Evolutionary conservation across 2,888 invertebrate species (phyloP), one percentile per base, ranked within the genome.

Genomic region (Drosophila stalkeri): DNA sequence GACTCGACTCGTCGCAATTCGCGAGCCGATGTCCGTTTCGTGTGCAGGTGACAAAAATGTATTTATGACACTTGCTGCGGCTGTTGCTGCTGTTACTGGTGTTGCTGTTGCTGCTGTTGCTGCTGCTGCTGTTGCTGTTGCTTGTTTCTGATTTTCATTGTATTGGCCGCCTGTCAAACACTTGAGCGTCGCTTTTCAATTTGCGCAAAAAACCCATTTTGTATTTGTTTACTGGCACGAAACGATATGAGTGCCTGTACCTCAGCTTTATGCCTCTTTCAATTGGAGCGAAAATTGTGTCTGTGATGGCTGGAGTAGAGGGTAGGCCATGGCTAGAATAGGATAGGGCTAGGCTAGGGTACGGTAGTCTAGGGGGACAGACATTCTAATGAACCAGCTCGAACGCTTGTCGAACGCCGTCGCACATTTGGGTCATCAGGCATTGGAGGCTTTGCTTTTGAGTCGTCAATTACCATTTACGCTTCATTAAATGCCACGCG

Each of bases 381-480:
- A 47, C 72, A 67, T 80, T 83, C 77, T 90, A 87, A 89, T 90
- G 90, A 90, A 87, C 70, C 60, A 71, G 61, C 80, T 85, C 57
- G 65, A 62, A 70, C 49, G 66, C 68, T 64, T 67, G 78, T 86
- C 69, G 67, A 64, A 64, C 64, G 37, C 23, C 75, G 80, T 69
- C 80, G 76, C 75, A 70, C 79, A 88, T 86, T 86, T 86, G 90
- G 89, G 89, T 90, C 90, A 88, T 33, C 68, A 54, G 31, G 54
- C 35, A 16, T 20, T 3, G 20, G 54, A 35, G 43, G 20, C 41
- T 73, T 65, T 73, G 62, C 82, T 49, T 78, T 86, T 78, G 75
- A 83, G 88, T 64, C 85, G 85, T 90, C 86, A 87, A 87, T 87
- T 87, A 89, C 80, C 90, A 87, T 90, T 87, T 85, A 90, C 80